Evolutionary conservation across 2,113 vertebrate species (phyloP).

Genomic region (Entelurus aequoreus): DNA sequence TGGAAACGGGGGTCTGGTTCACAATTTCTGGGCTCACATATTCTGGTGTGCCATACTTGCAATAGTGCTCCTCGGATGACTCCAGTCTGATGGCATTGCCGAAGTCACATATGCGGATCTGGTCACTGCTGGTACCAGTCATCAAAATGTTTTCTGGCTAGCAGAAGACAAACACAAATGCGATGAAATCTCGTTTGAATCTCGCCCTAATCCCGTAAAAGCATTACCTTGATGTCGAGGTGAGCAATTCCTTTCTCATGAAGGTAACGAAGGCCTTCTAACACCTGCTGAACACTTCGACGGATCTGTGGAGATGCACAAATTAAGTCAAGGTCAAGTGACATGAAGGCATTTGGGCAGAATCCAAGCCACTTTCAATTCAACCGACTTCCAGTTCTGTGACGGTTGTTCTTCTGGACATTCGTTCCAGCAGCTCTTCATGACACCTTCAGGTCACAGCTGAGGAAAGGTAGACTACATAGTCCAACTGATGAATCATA

Average conservation of each 20-base stretch:
- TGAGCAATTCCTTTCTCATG: conserved; percentile 85
- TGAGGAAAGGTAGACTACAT: conserved; percentile 39
- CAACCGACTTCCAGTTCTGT: conserved; percentile 84
- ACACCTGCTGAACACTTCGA: conserved; percentile 78
- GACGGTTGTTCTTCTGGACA: conserved; percentile 80
- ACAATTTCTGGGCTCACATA: conserved; percentile 91
- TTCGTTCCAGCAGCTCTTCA: conserved; percentile 86
- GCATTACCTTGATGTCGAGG: conserved; percentile 85
- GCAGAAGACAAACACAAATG: neutral
- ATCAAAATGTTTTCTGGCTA: conserved; percentile 94
- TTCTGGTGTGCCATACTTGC: conserved; percentile 91
- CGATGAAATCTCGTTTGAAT: neutral
- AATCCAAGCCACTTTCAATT: conserved; percentile 23
- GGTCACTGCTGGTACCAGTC: conserved; percentile 74
- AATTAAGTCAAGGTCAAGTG: conserved; percentile 16
- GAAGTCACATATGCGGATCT: conserved; percentile 89
- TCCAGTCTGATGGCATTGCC: conserved; percentile 84
- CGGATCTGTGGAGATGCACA: conserved; percentile 73
- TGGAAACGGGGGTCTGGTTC: conserved; percentile 87
- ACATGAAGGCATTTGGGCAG: conserved; percentile 16
- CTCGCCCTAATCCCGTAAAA: neutral
- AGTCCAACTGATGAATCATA: conserved; percentile 47
- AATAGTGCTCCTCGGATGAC: conserved; percentile 77
- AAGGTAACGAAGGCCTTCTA: conserved; percentile 87
- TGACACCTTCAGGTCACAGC: conserved; percentile 76